These are phyloP conservation scores for Nemotelus nigrinus DNA, from an alignment of 2,888 invertebrate species.

Conservation along the genomic window DNA sequence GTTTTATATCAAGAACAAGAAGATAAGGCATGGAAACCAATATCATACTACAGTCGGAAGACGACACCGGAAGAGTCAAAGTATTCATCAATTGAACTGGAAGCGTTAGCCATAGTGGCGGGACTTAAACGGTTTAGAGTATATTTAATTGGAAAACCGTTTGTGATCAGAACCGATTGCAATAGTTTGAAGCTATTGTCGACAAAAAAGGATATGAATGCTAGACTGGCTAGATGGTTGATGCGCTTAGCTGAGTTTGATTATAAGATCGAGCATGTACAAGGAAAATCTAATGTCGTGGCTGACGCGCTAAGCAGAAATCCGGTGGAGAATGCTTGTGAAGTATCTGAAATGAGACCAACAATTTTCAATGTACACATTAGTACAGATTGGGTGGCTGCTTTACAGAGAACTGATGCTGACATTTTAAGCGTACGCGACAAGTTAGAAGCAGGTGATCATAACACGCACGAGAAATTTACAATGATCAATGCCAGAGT, in stretches of 20 bases:
- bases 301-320: conserved; percentile 46
- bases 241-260: conserved; percentile 25
- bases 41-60: conserved; percentile 42
- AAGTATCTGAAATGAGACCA: neutral
- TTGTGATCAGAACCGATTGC: conserved; percentile 2
- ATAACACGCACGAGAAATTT: neutral
- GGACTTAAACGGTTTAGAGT: neutral
- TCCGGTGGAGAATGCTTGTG: conserved; percentile 8
- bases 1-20: conserved; percentile 13
- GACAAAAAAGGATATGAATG: conserved; percentile 24
- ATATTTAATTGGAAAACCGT: conserved; percentile 20
- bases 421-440: conserved; percentile 6
- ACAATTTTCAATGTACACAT: neutral
- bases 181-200: conserved; percentile 19
- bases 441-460: conserved; percentile 19
- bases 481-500: conserved; percentile 18
- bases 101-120: conserved; percentile 42
- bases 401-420: neutral
- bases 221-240: conserved; percentile 21
- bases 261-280: conserved; percentile 36
- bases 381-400: conserved; percentile 10
- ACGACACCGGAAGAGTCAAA: conserved; percentile 37
- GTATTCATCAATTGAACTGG: conserved; percentile 46
- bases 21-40: conserved; percentile 18
- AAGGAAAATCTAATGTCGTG: conserved; percentile 6